Evolutionary conservation across 2,888 invertebrate genomes (phyloP).

Genomic region (Pinctada fucata): DNA sequence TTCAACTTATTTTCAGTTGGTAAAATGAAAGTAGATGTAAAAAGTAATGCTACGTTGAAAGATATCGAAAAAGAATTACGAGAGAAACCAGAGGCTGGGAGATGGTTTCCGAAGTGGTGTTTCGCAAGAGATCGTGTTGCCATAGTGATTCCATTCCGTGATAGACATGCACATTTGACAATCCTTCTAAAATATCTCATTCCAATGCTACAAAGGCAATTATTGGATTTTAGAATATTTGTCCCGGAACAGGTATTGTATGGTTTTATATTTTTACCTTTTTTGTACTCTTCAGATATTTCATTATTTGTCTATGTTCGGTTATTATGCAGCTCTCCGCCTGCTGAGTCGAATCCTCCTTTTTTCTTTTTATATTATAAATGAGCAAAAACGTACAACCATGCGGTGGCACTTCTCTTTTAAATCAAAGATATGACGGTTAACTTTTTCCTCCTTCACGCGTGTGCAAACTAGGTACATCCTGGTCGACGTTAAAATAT

Average conservation of each 20-base stretch:
- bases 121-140: constrained; percentile 69
- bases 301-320: too few relatives aligned
- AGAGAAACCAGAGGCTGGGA: constrained; percentile 43
- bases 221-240: constrained; percentile 78
- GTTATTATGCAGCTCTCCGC: too few relatives aligned
- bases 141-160: constrained; percentile 75
- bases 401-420: too few relatives aligned
- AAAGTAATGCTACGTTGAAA: background rate
- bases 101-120: constrained; percentile 65
- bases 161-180: constrained; percentile 78
- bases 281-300: too few relatives aligned
- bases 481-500: too few relatives aligned
- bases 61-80: background rate
- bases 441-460: too few relatives aligned
- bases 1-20: background rate
- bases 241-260: constrained; percentile 78
- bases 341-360: too few relatives aligned
- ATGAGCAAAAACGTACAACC: too few relatives aligned
- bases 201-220: constrained; percentile 79
- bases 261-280: too few relatives aligned
- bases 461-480: too few relatives aligned
- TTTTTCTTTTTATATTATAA: too few relatives aligned
- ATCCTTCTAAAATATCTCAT: constrained; percentile 78
- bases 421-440: too few relatives aligned
- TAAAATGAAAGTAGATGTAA: background rate